phyloP scores from a whole-genome alignment of 2,888 invertebrate species.

The Agapostemon virescens region DNA sequence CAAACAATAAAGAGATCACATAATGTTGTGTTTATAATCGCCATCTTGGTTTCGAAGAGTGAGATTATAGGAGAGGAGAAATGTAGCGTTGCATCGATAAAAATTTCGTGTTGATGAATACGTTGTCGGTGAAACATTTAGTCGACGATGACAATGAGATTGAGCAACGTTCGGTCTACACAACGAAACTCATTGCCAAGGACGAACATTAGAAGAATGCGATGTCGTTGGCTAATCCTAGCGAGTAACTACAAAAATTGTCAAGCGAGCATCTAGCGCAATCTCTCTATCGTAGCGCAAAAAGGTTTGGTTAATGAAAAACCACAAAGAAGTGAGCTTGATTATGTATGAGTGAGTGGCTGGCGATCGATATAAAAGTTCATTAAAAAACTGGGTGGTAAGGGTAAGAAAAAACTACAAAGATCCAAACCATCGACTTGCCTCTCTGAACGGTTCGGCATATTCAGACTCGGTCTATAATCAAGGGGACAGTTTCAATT shows the following conservation, averaged over 20 bases:
- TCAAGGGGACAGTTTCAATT: conserved; percentile 78
- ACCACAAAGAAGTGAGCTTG: conserved; percentile 75
- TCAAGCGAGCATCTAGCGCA: conserved; percentile 78
- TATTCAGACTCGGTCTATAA: conserved; percentile 81
- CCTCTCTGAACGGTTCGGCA: conserved; percentile 81
- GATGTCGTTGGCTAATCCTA: conserved; percentile 71
- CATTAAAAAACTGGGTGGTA: conserved; percentile 64
- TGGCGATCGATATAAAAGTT: conserved; percentile 64
- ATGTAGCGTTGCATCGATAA: no score
- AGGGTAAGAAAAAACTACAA: conserved; percentile 77
- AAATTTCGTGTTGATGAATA: background rate
- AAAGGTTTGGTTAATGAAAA: conserved; percentile 75
- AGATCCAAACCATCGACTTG: conserved; percentile 81
- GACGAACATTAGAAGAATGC: conserved; percentile 60
- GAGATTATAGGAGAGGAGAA: background rate
- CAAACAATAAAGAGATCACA: background rate
- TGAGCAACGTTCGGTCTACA: conserved; percentile 58
- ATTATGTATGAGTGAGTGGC: conserved; percentile 73
- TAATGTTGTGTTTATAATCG: background rate
- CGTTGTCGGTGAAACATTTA: background rate
- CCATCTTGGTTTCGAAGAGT: background rate
- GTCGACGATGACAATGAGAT: background rate
- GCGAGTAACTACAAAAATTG: conserved; percentile 72
- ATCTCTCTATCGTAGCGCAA: conserved; percentile 73
- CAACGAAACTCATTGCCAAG: conserved; percentile 47